A percentile compares a stretch with the other conserved stretches of the same genome.
Conservation (phyloP, 2,797 vertebrate species). For the Catamblyrhynchus diadema region DNA sequence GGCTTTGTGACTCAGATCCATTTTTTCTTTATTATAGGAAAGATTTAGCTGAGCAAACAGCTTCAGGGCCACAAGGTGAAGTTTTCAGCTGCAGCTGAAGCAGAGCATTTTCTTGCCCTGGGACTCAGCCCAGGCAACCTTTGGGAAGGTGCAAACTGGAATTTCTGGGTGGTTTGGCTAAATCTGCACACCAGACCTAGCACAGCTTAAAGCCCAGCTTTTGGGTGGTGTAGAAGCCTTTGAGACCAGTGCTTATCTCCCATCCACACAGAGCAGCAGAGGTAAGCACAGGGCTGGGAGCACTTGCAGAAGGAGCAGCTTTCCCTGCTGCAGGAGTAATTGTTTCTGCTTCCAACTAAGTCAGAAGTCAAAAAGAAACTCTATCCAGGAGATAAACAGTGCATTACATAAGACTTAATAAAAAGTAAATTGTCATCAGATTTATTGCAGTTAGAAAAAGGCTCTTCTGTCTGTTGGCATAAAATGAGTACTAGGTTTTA, state of each 20-base stretch:
- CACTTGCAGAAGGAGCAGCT: not conserved
- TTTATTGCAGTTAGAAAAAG: not conserved
- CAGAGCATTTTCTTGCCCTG: not conserved
- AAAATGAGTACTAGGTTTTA: not conserved
- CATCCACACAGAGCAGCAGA: not conserved
- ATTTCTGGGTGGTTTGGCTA: not conserved
- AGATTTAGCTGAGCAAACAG: not conserved
- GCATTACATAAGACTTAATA: slow-evolving; percentile 1
- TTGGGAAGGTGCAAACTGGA: not conserved
- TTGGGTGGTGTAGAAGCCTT: not conserved
- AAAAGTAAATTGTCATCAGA: not conserved
- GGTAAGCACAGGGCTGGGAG: not conserved
- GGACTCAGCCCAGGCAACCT: not conserved
- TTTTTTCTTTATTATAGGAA: not conserved
- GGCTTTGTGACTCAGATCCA: not conserved
- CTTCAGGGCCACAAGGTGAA: not conserved
- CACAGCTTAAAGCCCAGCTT: not conserved
- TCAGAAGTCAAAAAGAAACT: slow-evolving; percentile 4
- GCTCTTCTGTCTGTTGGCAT: not conserved
- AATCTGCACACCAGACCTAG: not conserved
- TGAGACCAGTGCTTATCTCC: not conserved
- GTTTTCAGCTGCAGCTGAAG: not conserved
- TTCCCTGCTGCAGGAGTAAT: not conserved
- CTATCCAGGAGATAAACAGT: not conserved
- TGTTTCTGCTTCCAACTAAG: not conserved